These are phyloP conservation scores for Dermochelys coriacea DNA, from an alignment of 2,797 vertebrate species.

Conservation along the genomic window DNA sequence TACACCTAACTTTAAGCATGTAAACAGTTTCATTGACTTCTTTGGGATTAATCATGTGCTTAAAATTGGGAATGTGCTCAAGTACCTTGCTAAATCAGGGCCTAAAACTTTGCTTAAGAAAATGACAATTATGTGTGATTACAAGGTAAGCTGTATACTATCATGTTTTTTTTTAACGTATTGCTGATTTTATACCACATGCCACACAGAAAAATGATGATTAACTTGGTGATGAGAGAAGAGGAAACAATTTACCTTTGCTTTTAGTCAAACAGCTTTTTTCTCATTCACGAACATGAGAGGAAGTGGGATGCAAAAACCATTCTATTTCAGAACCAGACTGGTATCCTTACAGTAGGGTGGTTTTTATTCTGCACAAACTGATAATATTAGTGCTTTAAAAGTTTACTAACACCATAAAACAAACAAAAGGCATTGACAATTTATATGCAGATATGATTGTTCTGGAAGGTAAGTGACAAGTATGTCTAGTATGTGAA, in stretches of 20 bases:
- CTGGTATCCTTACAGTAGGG: not conserved
- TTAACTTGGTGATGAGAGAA: not conserved
- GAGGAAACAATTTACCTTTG: not conserved
- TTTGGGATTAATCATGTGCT: not conserved
- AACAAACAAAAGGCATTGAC: not conserved
- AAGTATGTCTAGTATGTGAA: not conserved
- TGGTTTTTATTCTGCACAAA: not conserved
- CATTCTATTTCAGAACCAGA: not conserved
- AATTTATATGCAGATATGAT: not conserved
- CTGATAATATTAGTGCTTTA: not conserved
- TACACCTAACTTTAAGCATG: not conserved
- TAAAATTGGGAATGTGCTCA: not conserved
- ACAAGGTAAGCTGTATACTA: not conserved
- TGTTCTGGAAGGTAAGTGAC: not conserved
- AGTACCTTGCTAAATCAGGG: not conserved
- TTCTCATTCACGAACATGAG: not conserved
- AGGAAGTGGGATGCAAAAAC: not conserved
- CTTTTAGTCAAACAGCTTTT: not conserved
- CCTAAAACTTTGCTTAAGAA: not conserved
- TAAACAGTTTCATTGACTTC: not conserved
- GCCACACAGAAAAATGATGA: not conserved
- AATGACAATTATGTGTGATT: not conserved
- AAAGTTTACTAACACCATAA: accelerated
- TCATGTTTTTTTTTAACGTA: not conserved
- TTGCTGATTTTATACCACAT: not conserved